These are phyloP conservation scores for Gymnothorax reevesii DNA, from an alignment of 2,797 vertebrate species.

Conservation along the genomic window DNA sequence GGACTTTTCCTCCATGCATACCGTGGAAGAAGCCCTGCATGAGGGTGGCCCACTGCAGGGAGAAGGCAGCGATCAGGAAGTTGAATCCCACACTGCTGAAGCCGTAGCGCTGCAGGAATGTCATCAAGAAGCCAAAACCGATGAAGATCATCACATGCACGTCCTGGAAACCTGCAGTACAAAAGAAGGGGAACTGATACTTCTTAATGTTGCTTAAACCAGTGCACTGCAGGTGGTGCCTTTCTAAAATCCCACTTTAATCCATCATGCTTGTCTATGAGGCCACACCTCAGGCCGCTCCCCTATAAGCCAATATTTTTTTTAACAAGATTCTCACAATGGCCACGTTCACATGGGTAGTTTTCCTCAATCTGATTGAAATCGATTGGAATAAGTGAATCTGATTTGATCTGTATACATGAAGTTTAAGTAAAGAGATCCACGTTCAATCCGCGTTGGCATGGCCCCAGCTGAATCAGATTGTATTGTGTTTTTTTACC, in stretches of 20 bases:
- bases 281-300: neutral
- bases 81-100: constrained; percentile 81
- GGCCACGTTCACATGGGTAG: too few relatives aligned
- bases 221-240: neutral
- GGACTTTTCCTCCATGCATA: constrained; percentile 76
- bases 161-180: constrained; percentile 80
- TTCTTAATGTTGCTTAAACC: neutral
- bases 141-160: constrained; percentile 87
- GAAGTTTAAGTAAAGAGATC: too few relatives aligned
- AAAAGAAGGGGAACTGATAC: neutral
- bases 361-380: too few relatives aligned
- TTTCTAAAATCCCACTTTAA: neutral
- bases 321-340: too few relatives aligned
- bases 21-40: constrained; percentile 85
- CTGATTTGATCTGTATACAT: too few relatives aligned
- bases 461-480: too few relatives aligned
- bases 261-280: neutral
- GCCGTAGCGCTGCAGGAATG: constrained; percentile 84
- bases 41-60: constrained; percentile 88
- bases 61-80: constrained; percentile 81
- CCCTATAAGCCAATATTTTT: neutral
- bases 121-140: constrained; percentile 91
- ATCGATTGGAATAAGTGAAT: too few relatives aligned
- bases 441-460: too few relatives aligned
- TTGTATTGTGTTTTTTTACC: too few relatives aligned